Evolutionary conservation across 2,888 invertebrate genomes (phyloP).

Genomic region (Zele albiditarsus): DNA sequence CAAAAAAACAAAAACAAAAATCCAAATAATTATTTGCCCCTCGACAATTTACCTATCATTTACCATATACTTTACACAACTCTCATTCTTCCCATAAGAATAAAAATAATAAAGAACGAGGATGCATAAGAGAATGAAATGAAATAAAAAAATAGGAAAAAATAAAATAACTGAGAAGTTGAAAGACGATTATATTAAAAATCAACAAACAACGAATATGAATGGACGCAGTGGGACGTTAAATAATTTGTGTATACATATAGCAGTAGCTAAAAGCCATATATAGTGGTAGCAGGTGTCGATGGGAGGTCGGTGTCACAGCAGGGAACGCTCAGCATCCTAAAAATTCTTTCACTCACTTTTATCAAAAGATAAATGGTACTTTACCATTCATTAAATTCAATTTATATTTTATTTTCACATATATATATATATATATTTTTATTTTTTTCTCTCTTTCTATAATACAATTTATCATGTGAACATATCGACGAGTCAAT

Average conservation of each 20-base stretch:
- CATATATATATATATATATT: conserved; percentile 7
- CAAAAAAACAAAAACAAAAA: too few relatives aligned
- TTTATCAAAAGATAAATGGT: conserved; percentile 13
- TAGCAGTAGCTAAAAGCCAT: conserved; percentile 61
- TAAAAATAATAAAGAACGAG: not conserved
- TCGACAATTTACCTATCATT: too few relatives aligned
- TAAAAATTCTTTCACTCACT: conserved; percentile 7
- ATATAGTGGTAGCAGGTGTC: conserved; percentile 58
- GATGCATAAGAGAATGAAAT: not conserved
- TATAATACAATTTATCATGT: not conserved
- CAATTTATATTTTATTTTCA: conserved; percentile 15
- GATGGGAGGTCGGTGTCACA: conserved; percentile 64
- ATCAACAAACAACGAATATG: conserved; percentile 8
- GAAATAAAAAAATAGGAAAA: conserved; percentile 14
- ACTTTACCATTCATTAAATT: conserved; percentile 14
- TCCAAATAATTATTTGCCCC: too few relatives aligned
- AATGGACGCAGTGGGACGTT: conserved; percentile 50
- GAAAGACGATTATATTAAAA: not conserved
- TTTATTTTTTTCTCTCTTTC: conserved; percentile 1
- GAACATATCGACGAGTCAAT: conserved; percentile 40
- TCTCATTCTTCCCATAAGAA: too few relatives aligned
- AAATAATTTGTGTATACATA: conserved; percentile 53
- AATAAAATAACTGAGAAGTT: conserved; percentile 14
- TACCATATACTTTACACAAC: too few relatives aligned
- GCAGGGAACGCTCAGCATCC: conserved; percentile 59